Base-by-base conservation (phyloP, 1,140 invertebrate genomes). In the Goniozus legneri region DNA sequence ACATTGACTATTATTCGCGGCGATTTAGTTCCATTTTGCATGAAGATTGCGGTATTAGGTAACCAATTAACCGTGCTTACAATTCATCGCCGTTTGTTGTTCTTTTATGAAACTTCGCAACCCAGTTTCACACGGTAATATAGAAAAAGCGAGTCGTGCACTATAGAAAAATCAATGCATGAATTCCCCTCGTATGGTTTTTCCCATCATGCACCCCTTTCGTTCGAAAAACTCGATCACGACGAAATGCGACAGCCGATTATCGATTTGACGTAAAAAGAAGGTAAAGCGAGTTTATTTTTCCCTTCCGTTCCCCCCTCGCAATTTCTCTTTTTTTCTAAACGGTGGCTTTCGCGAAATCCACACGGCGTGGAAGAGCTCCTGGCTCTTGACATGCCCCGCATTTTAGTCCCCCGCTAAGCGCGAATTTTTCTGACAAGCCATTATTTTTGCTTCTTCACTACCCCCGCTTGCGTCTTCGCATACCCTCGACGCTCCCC, bases 361-460 rank as follows among this genome's bases (percentile, higher is more conserved):
- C 32, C 32, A 19, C 10, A 21, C 34, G 34, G 22, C 24, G 4
- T 27, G 10, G 46, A 47, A 43, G 10, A n/a, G 39, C 43, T 34
- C 19, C 8, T 36, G 7, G 16, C 33, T 33, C 33, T 7, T n/a
- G 24, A 33, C 50, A n/a, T 8, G 36, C 14, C 15, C 8, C 20
- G 45, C 33, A 50, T 51, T 52, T 50, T 27, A 27, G 31, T 39
- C 50, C 47, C 32, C 15, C 22, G 34, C 24, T 27, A 27, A 54
- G 38, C 32, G 35, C 27, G 16, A 20, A 19, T 42, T 31, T 40
- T 36, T 37, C 35, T 32, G 47, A 52, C 57, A 49, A 52, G 43
- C 42, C 56, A 47, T 59, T 50, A 51, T 30, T 44, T 57, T 36
- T 34, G 39, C 30, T 7, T 27, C 4, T 27, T 27, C n/a, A n/a